Base-by-base conservation (phyloP, 2,113 vertebrate species). In the Colossoma macropomum region DNA sequence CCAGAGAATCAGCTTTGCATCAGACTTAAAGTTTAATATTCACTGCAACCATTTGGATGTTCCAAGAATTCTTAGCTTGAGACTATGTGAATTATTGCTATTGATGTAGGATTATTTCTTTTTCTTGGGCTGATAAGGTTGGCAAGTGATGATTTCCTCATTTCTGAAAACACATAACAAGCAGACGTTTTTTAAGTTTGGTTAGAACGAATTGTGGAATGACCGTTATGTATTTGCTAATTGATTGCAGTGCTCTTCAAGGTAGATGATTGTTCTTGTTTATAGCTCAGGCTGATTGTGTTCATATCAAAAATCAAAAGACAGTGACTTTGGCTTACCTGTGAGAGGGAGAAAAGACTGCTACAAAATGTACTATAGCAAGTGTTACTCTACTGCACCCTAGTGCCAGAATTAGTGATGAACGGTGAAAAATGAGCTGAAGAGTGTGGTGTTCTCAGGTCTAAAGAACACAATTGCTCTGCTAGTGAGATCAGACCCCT, bases 301-400 rank as follows among this genome's bases (percentile, higher is more conserved):
- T n/a, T 65, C 62, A 66, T 28, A 66, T 66, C 3, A 66, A 66
- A 32, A 30, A 6, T 11, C 15, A 38, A 10, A 23, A 69, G 19
- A 28, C n/a, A 13, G 8, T n/a, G 28, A 16, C 30, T 69, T 38
- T 12, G 23, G 0, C 68, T 45, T 71, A 17, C 19, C 25, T 45
- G 32, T 48, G 0, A 11, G 25, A 21, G 75, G 16, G 66, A 23
- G 66, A 69, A 69, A 38, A 38, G 68, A 45, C 34, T 45, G 10
- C 23, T 52, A 50, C 45, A 27, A 16, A 17, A 27, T 68, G 19
- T 28, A 78, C 17, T 11, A 32, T 48, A 78, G 62, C 4, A 21
- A 23, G 48, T 79, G 19, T n/a, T 66, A 1, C 32, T 59, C 3
- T 74, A 52, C 79, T 74, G 79, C 59, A 56, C 13, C 66, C 41